Evolutionary conservation across 1,140 invertebrate species (phyloP), one percentile per base, ranked within the genome.

Genomic region (Drosophila ananassae): DNA sequence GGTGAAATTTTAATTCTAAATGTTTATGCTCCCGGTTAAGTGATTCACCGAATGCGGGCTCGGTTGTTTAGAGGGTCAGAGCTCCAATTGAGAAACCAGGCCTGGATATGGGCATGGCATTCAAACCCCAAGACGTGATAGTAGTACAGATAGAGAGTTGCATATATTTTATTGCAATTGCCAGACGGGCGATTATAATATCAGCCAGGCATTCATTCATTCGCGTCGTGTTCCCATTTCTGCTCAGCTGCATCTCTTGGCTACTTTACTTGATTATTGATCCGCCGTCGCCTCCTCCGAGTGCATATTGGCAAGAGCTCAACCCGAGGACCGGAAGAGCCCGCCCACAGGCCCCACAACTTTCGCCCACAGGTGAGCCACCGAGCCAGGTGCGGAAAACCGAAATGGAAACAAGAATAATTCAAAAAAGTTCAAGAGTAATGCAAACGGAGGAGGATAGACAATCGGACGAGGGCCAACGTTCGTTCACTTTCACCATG

Each of bases 401-500:
- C 13, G 21, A 34, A 34, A 47, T 24, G 44, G 25, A 59, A 53
- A 34, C 37, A 39, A 50, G 28, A 62, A 62, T 61, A 60, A 37
- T 73, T 46, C 68, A 32, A 39, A 13, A 13, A 55, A 32, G 58
- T 53, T 75, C 47, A 63, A 73, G 55, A 63, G 46, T 30, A 63
- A 37, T 47, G 47, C 24, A 46, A 54, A 58, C 44, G 21, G 48
- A 17, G 17, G 17, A 17, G 17, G 17, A 44, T 30, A 62, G 25
- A 73, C 46, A 87, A 47, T 47, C 44, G 17, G 5, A 46, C 41
- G 58, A 64, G 51, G 74, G 78, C 47, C n/a, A 10, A 50, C 48
- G 41, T 56, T 57, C 32, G 71, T 79, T 87, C 84, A 87, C 82
- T 87, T 87, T 87, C 82, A 89, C 82, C 82, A 69, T 72, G 61